Percentiles rank a stretch among this genome's conserved stretches.
Evolutionary conservation across 2,888 invertebrate species (phyloP).

Genomic region (Lycaena phlaeas): DNA sequence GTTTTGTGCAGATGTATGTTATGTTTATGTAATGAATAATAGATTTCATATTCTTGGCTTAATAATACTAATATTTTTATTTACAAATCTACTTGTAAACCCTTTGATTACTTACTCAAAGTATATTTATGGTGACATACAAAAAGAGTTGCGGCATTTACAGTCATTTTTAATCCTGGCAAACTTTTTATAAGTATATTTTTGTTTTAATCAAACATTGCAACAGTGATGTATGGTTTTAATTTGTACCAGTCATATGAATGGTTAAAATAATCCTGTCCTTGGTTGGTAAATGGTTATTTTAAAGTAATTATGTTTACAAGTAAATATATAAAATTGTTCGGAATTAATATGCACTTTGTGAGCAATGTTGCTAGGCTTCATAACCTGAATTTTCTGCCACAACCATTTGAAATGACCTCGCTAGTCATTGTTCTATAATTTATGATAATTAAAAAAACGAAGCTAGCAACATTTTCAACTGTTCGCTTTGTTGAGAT

Average conservation of each 20-base stretch:
- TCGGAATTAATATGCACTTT: slow-evolving; percentile 15
- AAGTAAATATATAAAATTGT: neutral
- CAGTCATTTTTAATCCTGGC: too few species aligned
- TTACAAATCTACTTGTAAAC: neutral
- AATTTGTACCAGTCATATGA: too few species aligned
- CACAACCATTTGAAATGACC: slow-evolving; percentile 63
- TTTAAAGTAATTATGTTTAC: neutral
- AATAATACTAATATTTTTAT: neutral
- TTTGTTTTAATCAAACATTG: too few species aligned
- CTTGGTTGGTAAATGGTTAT: too few species aligned
- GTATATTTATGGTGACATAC: too few species aligned
- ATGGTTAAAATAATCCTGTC: too few species aligned
- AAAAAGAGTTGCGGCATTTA: too few species aligned
- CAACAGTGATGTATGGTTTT: too few species aligned
- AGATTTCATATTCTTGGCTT: neutral
- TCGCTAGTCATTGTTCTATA: slow-evolving; percentile 15
- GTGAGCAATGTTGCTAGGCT: slow-evolving; percentile 51
- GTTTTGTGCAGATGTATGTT: neutral
- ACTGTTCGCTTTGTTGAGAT: slow-evolving; percentile 44
- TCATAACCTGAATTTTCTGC: slow-evolving; percentile 34
- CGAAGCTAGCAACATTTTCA: slow-evolving; percentile 57
- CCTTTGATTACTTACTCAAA: too few species aligned
- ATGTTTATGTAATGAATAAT: neutral
- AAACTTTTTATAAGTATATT: too few species aligned
- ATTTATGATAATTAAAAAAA: neutral